These are phyloP conservation scores for Steinernema scapterisci DNA, from an alignment of 2,888 invertebrate species.

Conservation along the genomic window DNA sequence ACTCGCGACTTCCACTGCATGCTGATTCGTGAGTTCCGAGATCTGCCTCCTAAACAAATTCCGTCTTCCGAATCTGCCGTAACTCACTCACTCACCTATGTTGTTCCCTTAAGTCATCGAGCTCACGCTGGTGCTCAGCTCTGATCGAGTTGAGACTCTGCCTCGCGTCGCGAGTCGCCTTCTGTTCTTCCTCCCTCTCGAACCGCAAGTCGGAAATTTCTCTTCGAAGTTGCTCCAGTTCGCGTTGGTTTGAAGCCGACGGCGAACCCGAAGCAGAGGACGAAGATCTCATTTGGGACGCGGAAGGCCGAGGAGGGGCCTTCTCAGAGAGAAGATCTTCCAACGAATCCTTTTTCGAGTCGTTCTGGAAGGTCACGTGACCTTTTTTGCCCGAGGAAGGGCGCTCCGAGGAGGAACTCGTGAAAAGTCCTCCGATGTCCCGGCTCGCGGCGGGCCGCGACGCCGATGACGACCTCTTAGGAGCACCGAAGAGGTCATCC, in stretches of 20 bases:
- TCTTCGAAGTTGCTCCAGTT: constrained; percentile 10
- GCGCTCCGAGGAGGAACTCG: not conserved
- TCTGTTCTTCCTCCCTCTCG: constrained; percentile 6
- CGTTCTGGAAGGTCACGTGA: constrained; percentile 4
- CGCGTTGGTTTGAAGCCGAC: not conserved
- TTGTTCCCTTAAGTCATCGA: constrained; percentile 2
- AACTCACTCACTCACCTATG: not conserved
- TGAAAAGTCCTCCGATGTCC: constrained; percentile 6
- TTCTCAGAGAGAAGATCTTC: constrained; percentile 15
- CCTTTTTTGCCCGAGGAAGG: constrained; percentile 2
- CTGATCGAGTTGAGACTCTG: not conserved
- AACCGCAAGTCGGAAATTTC: constrained; percentile 6
- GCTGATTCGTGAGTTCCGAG: constrained; percentile 21
- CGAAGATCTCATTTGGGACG: not conserved
- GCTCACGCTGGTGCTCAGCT: not conserved
- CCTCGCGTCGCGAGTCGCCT: not conserved
- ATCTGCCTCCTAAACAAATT: not conserved
- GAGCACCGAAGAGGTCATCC: constrained; percentile 23
- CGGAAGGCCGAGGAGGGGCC: not conserved
- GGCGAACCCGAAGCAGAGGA: not conserved
- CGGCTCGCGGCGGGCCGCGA: not conserved
- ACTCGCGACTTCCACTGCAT: constrained; percentile 23
- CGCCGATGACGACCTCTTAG: constrained; percentile 2
- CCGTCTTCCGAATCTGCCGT: not conserved
- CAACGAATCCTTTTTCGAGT: constrained; percentile 4